A percentile compares a stretch with the other conserved stretches of the same genome.
These are phyloP conservation scores for Cerceris rybyensis DNA, from an alignment of 2,888 invertebrate species.

Conservation along the genomic window DNA sequence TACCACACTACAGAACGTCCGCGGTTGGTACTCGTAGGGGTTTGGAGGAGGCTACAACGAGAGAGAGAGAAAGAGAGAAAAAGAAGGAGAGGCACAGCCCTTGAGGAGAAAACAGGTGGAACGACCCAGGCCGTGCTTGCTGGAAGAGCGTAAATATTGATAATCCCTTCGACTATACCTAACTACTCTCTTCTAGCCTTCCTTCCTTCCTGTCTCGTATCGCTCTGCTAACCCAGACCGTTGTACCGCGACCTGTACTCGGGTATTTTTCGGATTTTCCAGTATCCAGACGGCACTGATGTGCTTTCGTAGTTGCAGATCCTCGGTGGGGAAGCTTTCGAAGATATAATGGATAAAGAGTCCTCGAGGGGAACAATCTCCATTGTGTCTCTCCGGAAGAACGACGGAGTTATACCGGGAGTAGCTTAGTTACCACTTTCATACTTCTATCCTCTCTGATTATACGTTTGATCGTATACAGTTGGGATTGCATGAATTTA, in stretches of 20 bases:
- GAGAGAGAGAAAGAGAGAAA: no score
- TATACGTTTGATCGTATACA: no score
- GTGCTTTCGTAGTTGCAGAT: no score
- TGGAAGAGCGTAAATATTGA: conserved; percentile 79
- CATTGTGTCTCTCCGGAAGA: not conserved
- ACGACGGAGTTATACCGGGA: not conserved
- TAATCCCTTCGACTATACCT: conserved; percentile 71
- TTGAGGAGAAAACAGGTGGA: conserved; percentile 77
- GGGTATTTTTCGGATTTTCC: no score
- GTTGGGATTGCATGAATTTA: no score
- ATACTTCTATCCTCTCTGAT: no score
- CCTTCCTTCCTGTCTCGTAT: not conserved
- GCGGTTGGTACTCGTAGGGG: conserved; percentile 73
- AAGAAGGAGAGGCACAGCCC: conserved; percentile 50
- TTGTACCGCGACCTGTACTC: no score
- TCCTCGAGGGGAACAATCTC: not conserved
- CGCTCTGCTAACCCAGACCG: conserved; percentile 9
- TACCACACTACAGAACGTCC: conserved; percentile 77
- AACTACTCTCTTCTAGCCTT: conserved; percentile 52
- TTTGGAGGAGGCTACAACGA: conserved; percentile 62
- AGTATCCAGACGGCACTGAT: no score
- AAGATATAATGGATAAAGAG: not conserved
- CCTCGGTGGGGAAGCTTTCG: not conserved
- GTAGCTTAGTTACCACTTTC: not conserved
- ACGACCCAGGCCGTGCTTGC: conserved; percentile 62